phyloP scores from a whole-genome alignment of 2,888 invertebrate species.

The Nymphalis polychloros region DNA sequence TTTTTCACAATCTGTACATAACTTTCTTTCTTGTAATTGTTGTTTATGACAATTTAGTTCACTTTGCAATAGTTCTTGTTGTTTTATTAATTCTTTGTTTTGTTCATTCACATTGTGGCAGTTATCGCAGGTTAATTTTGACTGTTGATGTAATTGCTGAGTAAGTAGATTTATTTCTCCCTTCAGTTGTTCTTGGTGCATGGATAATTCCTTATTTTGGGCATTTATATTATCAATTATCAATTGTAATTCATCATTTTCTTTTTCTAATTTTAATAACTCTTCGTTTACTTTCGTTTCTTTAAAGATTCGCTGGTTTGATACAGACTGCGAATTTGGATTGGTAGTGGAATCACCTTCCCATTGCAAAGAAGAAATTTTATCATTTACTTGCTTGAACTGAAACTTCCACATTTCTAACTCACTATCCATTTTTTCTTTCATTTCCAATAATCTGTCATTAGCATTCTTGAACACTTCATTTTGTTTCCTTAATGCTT shows the following conservation, averaged over 20 bases:
- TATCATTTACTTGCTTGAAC: conserved; percentile 85
- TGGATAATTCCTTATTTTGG: conserved; percentile 59
- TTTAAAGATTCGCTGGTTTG: conserved; percentile 40
- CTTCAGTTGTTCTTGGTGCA: conserved; percentile 52
- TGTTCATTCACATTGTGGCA: conserved; percentile 6
- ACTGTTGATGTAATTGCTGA: conserved; percentile 10
- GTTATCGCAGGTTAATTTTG: conserved; percentile 25
- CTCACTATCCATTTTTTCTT: conserved; percentile 90
- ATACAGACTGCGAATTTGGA: conserved; percentile 7
- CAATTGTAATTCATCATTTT: conserved; percentile 71
- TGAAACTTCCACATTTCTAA: conserved; percentile 87
- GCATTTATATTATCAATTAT: conserved; percentile 60
- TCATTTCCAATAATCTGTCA: conserved; percentile 89
- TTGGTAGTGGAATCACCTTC: conserved; percentile 25
- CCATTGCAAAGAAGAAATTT: conserved; percentile 75
- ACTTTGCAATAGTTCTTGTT: conserved; percentile 27
- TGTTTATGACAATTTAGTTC: conserved; percentile 48
- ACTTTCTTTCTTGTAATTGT: conserved; percentile 43
- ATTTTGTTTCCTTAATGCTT: conserved; percentile 85
- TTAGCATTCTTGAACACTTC: conserved; percentile 88
- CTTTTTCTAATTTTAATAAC: conserved; percentile 68
- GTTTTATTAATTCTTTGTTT: conserved; percentile 2
- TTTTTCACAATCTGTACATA: conserved; percentile 26
- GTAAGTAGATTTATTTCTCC: conserved; percentile 50
- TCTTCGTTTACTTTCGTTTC: conserved; percentile 56